These are phyloP conservation scores for Therioaphis trifolii DNA, from an alignment of 2,888 invertebrate species.

Conservation along the genomic window DNA sequence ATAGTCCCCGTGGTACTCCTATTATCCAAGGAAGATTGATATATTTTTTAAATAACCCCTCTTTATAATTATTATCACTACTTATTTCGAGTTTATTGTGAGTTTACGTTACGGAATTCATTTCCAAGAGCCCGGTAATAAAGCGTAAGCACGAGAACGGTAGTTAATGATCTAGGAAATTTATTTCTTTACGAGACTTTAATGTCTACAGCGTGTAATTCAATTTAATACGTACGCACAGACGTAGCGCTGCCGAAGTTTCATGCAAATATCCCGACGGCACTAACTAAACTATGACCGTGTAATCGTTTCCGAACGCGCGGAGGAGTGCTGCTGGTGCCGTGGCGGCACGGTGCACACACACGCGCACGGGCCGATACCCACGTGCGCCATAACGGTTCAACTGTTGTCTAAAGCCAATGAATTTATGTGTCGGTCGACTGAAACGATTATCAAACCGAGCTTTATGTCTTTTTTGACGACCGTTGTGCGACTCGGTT, in stretches of 20 bases:
- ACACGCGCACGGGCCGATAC: no score
- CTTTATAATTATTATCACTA: constrained; percentile 10
- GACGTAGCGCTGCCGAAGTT: constrained; percentile 17
- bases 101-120: constrained; percentile 23
- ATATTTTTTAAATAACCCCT: constrained; percentile 31
- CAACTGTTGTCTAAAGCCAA: no score
- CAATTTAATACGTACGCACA: not conserved
- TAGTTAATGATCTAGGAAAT: constrained; percentile 28
- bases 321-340: no score
- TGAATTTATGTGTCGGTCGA: no score
- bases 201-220: constrained; percentile 23
- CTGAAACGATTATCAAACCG: no score
- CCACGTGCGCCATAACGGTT: no score
- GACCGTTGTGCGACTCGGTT: no score
- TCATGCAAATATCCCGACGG: constrained; percentile 24
- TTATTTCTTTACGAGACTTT: not conserved
- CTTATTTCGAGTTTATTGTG: constrained; percentile 21
- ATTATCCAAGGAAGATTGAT: constrained; percentile 25
- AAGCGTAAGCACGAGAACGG: not conserved
- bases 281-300: not conserved
- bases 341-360: no score
- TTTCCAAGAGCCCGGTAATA: not conserved
- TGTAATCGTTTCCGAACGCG: not conserved
- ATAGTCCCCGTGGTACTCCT: constrained; percentile 12
- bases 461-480: no score